A percentile compares a stretch with the other conserved stretches of the same genome.
These are phyloP conservation scores for Pygmarrhopalites habei DNA, from an alignment of 1,140 invertebrate species.

Conservation along the genomic window DNA sequence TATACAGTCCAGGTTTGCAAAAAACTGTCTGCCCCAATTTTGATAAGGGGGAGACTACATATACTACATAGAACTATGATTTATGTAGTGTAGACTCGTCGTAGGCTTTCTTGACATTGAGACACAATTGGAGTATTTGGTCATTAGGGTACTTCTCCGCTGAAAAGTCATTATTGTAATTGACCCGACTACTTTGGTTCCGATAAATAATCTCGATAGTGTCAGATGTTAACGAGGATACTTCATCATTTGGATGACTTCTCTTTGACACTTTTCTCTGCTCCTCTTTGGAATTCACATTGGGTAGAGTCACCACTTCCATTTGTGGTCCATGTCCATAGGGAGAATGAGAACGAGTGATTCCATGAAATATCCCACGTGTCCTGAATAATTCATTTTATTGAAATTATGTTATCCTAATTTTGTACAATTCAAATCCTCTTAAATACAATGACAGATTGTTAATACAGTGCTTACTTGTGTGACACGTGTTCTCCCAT, in stretches of 20 bases:
- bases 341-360: slow-evolving; percentile 4
- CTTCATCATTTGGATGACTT: background rate
- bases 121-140: background rate
- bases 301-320: slow-evolving; percentile 5
- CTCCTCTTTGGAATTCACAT: background rate
- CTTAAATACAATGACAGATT: slow-evolving; percentile 3
- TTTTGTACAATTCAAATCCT: background rate
- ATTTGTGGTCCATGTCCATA: slow-evolving; percentile 19
- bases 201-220: background rate
- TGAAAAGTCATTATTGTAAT: background rate
- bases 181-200: background rate
- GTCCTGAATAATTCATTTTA: slow-evolving; percentile 8
- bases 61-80: no score
- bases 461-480: slow-evolving; percentile 3
- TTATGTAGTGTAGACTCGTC: no score
- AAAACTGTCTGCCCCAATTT: no score
- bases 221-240: background rate
- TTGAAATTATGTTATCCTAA: background rate
- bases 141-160: background rate
- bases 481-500: slow-evolving; percentile 29
- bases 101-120: no score
- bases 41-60: no score
- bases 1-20: no score
- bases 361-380: slow-evolving; percentile 17
- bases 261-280: background rate